Base-by-base conservation (phyloP, 2,888 invertebrate genomes). In the Phortica okadai region DNA sequence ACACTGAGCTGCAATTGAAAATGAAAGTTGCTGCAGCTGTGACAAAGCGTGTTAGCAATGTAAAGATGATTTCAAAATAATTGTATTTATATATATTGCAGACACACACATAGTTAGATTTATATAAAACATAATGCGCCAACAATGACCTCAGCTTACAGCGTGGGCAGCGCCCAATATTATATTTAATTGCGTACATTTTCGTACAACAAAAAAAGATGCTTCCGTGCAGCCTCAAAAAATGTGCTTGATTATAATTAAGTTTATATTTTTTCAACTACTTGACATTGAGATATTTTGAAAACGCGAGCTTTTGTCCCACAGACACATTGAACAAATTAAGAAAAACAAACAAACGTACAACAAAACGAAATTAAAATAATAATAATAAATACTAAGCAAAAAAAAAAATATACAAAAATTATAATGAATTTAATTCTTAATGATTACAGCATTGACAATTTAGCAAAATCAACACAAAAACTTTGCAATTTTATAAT, bases 291-390 rank as follows among this genome's bases (percentile, higher is more conserved):
- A 59, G 14, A 50, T 50, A 33, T 33, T 33, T 33, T 33, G 33
- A 33, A 1, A 33, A 33, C 33, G 33, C 33, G 25, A 59, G 25
- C 21, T 59, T 59, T 4, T 64, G 33, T 64, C 41, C 41, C 64
- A 41, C 41, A 33, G 64, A 64, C 50, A 50, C 50, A 8, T 14
- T 50, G 50, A 64, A 11, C 10, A 25, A 33, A 64, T 64, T 33
- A 64, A 41, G 41, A 64, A 73, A 72, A 72, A 21, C n/a, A 50
- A 50, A 14, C 50, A 6, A 11, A 14, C 3, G 50, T 2, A 33
- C 73, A 78, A 78, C 75, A 77, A 81, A 82, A 82, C 78, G 74
- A 79, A 80, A 77, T 76, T 76, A 81, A 79, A 85, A 79, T 76
- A 80, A 82, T 79, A 76, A 81, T 58, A 58, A 58, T 74, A 72